Evolutionary conservation across 2,888 invertebrate genomes (phyloP).

Genomic region (Noctua janthe): DNA sequence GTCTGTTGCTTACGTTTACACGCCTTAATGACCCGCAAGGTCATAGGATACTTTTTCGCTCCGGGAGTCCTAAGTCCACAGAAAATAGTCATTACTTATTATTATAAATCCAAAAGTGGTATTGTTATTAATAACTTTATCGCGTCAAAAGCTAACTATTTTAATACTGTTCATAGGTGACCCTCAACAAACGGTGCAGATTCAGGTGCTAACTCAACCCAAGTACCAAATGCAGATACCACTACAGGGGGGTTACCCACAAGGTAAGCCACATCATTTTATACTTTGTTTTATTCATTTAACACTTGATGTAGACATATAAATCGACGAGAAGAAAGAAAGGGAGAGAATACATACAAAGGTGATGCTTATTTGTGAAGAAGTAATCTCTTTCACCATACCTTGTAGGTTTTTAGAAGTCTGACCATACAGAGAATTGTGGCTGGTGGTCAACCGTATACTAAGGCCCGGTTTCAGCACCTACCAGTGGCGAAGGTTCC

Average conservation of each 20-base stretch:
- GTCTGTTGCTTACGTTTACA: background rate
- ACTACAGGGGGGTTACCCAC: constrained; percentile 92
- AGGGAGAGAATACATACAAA: background rate
- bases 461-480: too few relatives aligned
- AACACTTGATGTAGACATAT: background rate
- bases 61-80: too few relatives aligned
- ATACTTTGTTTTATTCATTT: background rate
- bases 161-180: constrained; percentile 87
- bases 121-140: background rate
- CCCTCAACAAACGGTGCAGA: constrained; percentile 94
- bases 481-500: too few relatives aligned
- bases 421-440: background rate
- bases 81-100: background rate
- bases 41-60: background rate
- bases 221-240: constrained; percentile 95
- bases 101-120: background rate
- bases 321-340: background rate
- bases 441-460: background rate
- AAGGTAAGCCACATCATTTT: constrained; percentile 82
- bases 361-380: background rate
- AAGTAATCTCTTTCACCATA: background rate
- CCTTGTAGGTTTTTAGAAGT: background rate
- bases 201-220: constrained; percentile 93
- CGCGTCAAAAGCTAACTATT: background rate
- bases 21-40: background rate